Evolutionary conservation across 2,888 invertebrate species (phyloP).

Genomic region (Epirrhoe alternata): DNA sequence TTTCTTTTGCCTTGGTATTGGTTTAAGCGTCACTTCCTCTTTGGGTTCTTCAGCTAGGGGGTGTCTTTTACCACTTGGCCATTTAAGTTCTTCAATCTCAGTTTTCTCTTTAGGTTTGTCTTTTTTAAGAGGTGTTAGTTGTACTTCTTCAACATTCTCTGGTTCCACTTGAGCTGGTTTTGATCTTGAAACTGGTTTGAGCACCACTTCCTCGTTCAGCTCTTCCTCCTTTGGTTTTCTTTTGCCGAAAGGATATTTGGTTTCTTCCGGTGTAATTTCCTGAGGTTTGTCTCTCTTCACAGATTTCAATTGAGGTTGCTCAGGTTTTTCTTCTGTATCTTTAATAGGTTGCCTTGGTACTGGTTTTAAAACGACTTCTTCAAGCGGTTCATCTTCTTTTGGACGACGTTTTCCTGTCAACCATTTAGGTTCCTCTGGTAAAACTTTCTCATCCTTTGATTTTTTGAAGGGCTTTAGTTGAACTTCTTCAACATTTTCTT

Average conservation of each 20-base stretch:
- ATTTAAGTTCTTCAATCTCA: constrained; percentile 51
- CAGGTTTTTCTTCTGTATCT: constrained; percentile 62
- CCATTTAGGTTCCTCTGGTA: constrained; percentile 53
- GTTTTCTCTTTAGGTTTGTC: constrained; percentile 68
- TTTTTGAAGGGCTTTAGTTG: constrained; percentile 48
- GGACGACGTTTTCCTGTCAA: constrained; percentile 9
- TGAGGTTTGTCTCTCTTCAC: constrained; percentile 51
- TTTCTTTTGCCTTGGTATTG: constrained; percentile 52
- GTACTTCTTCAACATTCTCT: constrained; percentile 22
- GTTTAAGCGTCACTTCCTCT: constrained; percentile 57
- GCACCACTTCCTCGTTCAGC: constrained; percentile 58
- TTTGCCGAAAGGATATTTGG: constrained; percentile 54
- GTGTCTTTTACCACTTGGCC: constrained; percentile 50
- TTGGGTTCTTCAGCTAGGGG: constrained; percentile 55
- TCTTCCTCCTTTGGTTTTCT: constrained; percentile 28
- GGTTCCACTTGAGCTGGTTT: constrained; percentile 32
- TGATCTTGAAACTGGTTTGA: constrained; percentile 61
- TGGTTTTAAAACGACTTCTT: constrained; percentile 56
- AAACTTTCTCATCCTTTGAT: constrained; percentile 43
- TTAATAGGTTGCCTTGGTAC: constrained; percentile 16
- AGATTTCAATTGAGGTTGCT: constrained; percentile 60
- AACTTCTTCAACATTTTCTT: constrained; percentile 68
- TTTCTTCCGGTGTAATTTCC: constrained; percentile 59
- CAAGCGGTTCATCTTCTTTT: constrained; percentile 25
- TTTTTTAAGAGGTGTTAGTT: constrained; percentile 61